These are phyloP conservation scores for Caprella mutica DNA, from an alignment of 2,888 invertebrate species.

Conservation along the genomic window DNA sequence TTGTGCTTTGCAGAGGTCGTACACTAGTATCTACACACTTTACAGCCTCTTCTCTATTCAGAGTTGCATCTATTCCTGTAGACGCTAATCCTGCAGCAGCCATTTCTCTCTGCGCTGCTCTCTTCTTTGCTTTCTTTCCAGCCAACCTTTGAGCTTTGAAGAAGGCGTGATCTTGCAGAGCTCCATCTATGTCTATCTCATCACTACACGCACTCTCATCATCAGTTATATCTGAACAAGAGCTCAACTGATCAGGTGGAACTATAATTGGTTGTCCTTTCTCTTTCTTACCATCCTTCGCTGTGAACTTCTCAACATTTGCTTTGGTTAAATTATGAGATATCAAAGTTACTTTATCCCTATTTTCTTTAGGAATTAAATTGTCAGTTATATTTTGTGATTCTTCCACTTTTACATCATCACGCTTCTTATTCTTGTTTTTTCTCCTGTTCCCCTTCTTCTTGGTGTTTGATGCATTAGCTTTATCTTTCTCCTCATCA, in stretches of 20 bases:
- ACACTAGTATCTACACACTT: too few species aligned
- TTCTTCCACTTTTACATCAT: not conserved
- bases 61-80: not conserved
- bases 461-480: constrained; percentile 5
- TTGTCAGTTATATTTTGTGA: not conserved
- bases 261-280: constrained; percentile 14
- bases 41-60: not conserved
- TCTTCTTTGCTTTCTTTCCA: not conserved
- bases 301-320: constrained; percentile 5
- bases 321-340: not conserved
- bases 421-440: constrained; percentile 13
- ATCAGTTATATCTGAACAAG: constrained; percentile 20
- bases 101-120: not conserved
- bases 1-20: too few species aligned
- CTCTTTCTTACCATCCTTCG: not conserved
- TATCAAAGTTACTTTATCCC: not conserved
- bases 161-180: not conserved
- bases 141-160: constrained; percentile 1
- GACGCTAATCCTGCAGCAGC: not conserved
- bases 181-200: not conserved
- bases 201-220: constrained; percentile 32
- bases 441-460: not conserved
- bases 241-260: constrained; percentile 35
- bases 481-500: constrained; percentile 19
- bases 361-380: too few species aligned